These are phyloP conservation scores for Trachops cirrhosus DNA, from an alignment of 2,797 vertebrate genomes.

Conservation along the genomic window DNA sequence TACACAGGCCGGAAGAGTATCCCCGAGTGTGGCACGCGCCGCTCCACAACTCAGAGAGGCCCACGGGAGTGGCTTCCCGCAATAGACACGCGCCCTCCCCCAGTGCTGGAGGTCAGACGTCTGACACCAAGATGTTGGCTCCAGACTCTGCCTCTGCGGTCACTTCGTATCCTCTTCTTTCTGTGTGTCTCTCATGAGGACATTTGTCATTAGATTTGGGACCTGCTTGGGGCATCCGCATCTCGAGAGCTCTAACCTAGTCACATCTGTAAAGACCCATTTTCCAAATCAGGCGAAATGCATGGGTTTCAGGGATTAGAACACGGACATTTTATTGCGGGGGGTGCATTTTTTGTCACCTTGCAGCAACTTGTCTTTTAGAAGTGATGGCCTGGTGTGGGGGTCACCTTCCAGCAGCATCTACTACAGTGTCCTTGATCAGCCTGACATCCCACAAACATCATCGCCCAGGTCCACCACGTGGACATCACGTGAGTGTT, in stretches of 20 bases:
- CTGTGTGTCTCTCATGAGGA: neutral
- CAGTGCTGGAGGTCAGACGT: neutral
- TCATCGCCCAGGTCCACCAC: no score
- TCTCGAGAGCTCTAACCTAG: neutral
- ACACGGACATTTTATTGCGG: neutral
- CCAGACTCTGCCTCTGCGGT: neutral
- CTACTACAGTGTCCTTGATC: neutral
- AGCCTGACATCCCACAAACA: neutral
- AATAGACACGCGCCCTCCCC: no score
- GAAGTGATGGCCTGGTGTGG: rapidly evolving
- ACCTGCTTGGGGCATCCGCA: neutral
- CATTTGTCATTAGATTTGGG: neutral
- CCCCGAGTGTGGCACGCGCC: neutral
- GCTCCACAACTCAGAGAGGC: neutral
- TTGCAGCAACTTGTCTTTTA: neutral
- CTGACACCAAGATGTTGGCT: neutral
- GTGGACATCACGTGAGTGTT: rapidly evolving
- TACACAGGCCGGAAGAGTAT: neutral
- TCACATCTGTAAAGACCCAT: neutral
- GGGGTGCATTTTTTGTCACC: neutral
- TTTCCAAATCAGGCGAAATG: neutral
- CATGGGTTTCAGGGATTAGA: neutral
- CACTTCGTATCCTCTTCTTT: neutral
- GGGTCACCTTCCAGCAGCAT: neutral
- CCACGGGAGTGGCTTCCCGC: neutral